These are phyloP conservation scores for Ennomos erosarius DNA, from an alignment of 2,888 invertebrate species.

Conservation along the genomic window DNA sequence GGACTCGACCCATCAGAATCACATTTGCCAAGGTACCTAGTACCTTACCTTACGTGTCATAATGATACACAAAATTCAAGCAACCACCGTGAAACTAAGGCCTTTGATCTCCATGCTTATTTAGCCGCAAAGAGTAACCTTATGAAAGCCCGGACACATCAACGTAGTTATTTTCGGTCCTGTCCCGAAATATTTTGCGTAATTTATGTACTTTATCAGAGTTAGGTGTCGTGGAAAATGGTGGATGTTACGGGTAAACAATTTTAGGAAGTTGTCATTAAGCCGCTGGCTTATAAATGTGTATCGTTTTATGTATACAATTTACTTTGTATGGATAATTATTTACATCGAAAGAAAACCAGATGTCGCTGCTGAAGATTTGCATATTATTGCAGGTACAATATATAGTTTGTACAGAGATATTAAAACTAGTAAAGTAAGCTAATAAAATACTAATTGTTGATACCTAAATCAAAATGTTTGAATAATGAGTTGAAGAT, in stretches of 20 bases:
- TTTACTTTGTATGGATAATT: too few species aligned
- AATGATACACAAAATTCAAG: slow-evolving; percentile 10
- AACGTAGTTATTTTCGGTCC: slow-evolving; percentile 34
- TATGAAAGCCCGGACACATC: slow-evolving; percentile 25
- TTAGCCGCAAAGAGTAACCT: slow-evolving; percentile 29
- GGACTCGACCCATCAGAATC: background rate
- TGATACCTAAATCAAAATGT: too few species aligned
- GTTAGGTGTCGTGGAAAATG: slow-evolving; percentile 37
- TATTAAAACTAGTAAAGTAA: too few species aligned
- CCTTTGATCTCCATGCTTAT: slow-evolving; percentile 37
- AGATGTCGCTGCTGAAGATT: too few species aligned
- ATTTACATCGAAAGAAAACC: too few species aligned
- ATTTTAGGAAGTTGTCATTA: background rate
- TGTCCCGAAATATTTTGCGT: slow-evolving; percentile 37
- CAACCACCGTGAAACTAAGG: slow-evolving; percentile 30
- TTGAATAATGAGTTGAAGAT: too few species aligned
- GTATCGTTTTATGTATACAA: too few species aligned
- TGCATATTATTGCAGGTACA: too few species aligned
- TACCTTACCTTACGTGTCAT: slow-evolving; percentile 1
- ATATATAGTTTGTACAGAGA: too few species aligned
- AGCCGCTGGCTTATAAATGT: background rate
- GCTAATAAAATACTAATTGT: too few species aligned
- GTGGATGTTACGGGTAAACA: slow-evolving; percentile 8
- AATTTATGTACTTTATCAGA: slow-evolving; percentile 41
- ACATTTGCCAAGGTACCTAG: too few species aligned